Percentiles rank a stretch among this genome's conserved stretches.
phyloP scores from a whole-genome alignment of 2,888 invertebrate species.

The Celastrina argiolus region DNA sequence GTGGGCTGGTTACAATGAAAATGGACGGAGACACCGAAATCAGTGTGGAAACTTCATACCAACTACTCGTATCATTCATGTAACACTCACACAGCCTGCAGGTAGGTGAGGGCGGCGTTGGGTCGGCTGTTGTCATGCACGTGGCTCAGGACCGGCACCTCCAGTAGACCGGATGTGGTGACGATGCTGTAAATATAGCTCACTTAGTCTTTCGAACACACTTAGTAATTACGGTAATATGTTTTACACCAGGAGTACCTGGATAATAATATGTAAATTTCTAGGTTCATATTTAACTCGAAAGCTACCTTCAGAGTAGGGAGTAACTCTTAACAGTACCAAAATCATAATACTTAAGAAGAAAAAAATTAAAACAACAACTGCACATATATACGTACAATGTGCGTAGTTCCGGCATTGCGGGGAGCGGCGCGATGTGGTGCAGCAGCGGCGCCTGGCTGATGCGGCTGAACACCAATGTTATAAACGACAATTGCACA shows the following conservation, averaged over 20 bases:
- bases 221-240: no score
- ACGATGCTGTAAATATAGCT: constrained; percentile 76
- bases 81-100: constrained; percentile 83
- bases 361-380: constrained; percentile 9
- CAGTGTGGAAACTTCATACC: no score
- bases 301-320: no score
- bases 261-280: no score
- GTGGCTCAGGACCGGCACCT: constrained; percentile 81
- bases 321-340: no score
- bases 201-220: neutral
- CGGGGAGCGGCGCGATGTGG: constrained; percentile 70
- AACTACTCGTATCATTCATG: no score
- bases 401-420: constrained; percentile 76
- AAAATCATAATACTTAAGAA: constrained; percentile 18
- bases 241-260: no score
- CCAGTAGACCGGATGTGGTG: constrained; percentile 81
- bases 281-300: no score
- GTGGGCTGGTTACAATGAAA: no score
- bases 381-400: constrained; percentile 77
- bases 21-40: no score
- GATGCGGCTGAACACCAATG: constrained; percentile 83
- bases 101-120: constrained; percentile 61
- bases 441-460: constrained; percentile 81
- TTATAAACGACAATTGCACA: no score
- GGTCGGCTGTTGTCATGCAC: constrained; percentile 66